Evolutionary conservation across 30 jellyfish, hydroid and myxozoan species (phyloP).

Genomic region (Pelagia noctiluca): DNA sequence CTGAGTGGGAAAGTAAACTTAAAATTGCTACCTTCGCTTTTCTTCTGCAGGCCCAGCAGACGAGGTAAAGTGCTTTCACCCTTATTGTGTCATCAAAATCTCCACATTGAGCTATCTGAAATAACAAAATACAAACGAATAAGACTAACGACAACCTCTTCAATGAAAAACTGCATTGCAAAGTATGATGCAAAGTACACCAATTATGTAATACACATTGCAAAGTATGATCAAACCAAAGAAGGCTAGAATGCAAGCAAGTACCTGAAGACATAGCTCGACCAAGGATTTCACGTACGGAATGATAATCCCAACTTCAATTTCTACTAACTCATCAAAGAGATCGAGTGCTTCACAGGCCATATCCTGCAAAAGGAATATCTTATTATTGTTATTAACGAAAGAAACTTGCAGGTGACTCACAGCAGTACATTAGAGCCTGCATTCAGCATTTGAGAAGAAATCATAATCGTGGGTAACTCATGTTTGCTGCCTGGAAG

Average conservation of each 20-base stretch:
- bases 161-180: not conserved
- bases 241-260: slow-evolving; percentile 3
- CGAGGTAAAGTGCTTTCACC: slow-evolving; percentile 82
- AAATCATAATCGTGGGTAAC: not conserved
- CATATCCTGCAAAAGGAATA: too few species aligned
- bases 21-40: slow-evolving; percentile 85
- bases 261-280: slow-evolving; percentile 91
- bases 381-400: too few species aligned
- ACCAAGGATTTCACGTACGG: slow-evolving; percentile 85
- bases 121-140: not conserved
- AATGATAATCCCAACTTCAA: slow-evolving; percentile 85
- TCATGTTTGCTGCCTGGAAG: not conserved
- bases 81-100: slow-evolving; percentile 78
- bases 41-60: slow-evolving; percentile 97
- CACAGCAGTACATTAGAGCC: too few species aligned
- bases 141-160: not conserved
- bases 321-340: slow-evolving; percentile 90
- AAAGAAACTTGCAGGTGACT: too few species aligned
- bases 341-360: slow-evolving; percentile 91
- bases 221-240: slow-evolving; percentile 1
- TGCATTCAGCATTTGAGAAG: not conserved
- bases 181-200: too few species aligned
- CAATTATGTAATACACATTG: too few species aligned
- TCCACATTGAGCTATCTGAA: slow-evolving; percentile 72
- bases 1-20: too few species aligned